Percentiles rank a stretch among this genome's conserved stretches.
These are phyloP conservation scores for Sinodicranocentrus sp. DNA, from an alignment of 2,888 invertebrate genomes.

Conservation along the genomic window DNA sequence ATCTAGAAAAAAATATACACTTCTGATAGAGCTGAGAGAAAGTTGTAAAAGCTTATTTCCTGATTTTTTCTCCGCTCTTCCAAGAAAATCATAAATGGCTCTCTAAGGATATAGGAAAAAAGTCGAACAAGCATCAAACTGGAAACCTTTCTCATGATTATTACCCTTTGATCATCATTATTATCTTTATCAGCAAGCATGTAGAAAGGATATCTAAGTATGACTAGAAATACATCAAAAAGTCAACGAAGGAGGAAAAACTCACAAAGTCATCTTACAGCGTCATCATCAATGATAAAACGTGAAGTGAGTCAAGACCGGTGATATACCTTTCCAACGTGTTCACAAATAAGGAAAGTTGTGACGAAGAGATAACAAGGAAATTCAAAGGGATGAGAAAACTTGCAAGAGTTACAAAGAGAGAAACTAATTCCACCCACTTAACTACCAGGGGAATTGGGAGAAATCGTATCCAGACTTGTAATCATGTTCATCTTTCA, in stretches of 20 bases:
- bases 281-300: too few relatives aligned
- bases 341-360: too few relatives aligned
- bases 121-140: conserved; percentile 1
- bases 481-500: too few relatives aligned
- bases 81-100: conserved; percentile 29
- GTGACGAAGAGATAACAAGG: too few relatives aligned
- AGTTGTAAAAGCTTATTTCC: conserved; percentile 13
- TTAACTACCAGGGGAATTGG: neutral
- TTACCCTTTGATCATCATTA: conserved; percentile 23
- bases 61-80: conserved; percentile 1
- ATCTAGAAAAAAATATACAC: conserved; percentile 9
- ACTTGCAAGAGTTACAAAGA: conserved; percentile 19
- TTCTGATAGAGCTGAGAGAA: neutral
- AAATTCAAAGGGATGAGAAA: too few relatives aligned
- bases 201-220: too few relatives aligned
- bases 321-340: too few relatives aligned
- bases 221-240: too few relatives aligned
- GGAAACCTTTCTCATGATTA: conserved; percentile 21
- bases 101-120: conserved; percentile 33
- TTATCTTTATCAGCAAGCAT: conserved; percentile 24
- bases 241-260: too few relatives aligned
- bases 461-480: too few relatives aligned
- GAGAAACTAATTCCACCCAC: conserved; percentile 22
- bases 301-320: too few relatives aligned
- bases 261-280: too few relatives aligned